Evolutionary conservation across 2,797 vertebrate species (phyloP).

Genomic region (Silurus lanzhouensis): DNA sequence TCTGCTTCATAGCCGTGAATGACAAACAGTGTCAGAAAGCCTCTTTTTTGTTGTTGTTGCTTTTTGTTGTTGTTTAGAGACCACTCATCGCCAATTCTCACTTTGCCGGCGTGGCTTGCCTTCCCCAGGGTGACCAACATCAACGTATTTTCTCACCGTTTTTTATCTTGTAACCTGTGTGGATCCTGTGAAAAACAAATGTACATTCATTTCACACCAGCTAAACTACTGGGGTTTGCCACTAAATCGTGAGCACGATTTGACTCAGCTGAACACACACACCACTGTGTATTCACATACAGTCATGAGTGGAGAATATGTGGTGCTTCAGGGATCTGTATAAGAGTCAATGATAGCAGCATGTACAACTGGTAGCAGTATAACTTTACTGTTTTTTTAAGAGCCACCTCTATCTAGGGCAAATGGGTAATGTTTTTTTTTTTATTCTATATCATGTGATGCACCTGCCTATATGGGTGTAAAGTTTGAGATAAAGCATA

Average conservation of each 20-base stretch:
- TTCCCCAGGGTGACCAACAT: constrained; percentile 39
- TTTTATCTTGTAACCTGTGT: constrained; percentile 43
- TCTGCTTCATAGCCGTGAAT: constrained; percentile 33
- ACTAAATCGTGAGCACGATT: constrained; percentile 47
- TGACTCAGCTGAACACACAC: constrained; percentile 29
- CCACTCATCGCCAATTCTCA: constrained; percentile 51
- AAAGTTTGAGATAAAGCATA: constrained; percentile 3
- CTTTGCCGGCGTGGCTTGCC: constrained; percentile 31
- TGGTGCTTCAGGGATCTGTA: constrained; percentile 23
- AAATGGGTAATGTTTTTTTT: not conserved
- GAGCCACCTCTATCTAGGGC: not conserved
- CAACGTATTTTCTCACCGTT: constrained; percentile 30
- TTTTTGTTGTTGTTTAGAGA: constrained; percentile 40
- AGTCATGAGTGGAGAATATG: constrained; percentile 32
- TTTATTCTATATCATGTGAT: no score
- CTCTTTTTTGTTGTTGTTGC: not conserved
- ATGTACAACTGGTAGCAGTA: not conserved
- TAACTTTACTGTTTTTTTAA: constrained; percentile 5
- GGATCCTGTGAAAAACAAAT: constrained; percentile 45
- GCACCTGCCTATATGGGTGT: not conserved
- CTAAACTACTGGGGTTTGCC: constrained; percentile 50
- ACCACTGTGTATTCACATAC: constrained; percentile 41
- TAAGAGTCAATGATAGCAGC: constrained; percentile 16
- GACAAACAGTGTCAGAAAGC: constrained; percentile 45
- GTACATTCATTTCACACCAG: constrained; percentile 53